Evolutionary conservation across 2,888 invertebrate genomes (phyloP), one percentile per base, ranked within the genome.

Genomic region (Camponotus fellah): DNA sequence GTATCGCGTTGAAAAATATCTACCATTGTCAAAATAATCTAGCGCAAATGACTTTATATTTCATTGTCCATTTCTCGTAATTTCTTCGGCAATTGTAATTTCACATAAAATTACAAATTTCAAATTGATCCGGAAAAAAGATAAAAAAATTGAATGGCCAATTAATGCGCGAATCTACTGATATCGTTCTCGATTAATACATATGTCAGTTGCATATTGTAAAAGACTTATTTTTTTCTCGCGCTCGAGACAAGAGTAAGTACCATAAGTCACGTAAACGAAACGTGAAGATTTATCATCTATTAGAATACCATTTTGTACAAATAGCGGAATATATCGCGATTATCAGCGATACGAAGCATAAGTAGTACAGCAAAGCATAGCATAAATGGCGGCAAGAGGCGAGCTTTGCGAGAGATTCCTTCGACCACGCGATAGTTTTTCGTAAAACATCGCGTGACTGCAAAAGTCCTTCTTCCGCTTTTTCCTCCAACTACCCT

Each of bases 381-480:
- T 34, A 53, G 62, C 17, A 43, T 34, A 71, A 71, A 17, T 60
- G 40, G 40, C 8, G 40, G 64, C 74, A 37, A 69, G 79, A 64
- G 74, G 62, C 46, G 56, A 80, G 76, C 66, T 85, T 69, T 60
- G 37, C 82, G 56, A 69, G 46, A 56, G 75, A 87, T 58, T 83
- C 69, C 46, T 64, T 43, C 32, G 49, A 0, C 82, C 88, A 85
- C 86, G 88, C 88, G 85, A 88, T 85, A 64, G 53, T 82, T 74
- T 81, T 81, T 86, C 85, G 37, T 77, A 40, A 56, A 82, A 56
- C 81, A 53, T 88, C 79, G 86, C 88, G 88, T 86, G 88, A 82
- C 53, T 40, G 49, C 49, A 74, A 81, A 12, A 46, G 5, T n/a
- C 75, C 12, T n/a, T 64, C 43, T 26, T 10, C 60, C 26, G 26